These are phyloP conservation scores for Masnerella sp. DNA, from an alignment of 2,888 invertebrate genomes.

Conservation along the genomic window DNA sequence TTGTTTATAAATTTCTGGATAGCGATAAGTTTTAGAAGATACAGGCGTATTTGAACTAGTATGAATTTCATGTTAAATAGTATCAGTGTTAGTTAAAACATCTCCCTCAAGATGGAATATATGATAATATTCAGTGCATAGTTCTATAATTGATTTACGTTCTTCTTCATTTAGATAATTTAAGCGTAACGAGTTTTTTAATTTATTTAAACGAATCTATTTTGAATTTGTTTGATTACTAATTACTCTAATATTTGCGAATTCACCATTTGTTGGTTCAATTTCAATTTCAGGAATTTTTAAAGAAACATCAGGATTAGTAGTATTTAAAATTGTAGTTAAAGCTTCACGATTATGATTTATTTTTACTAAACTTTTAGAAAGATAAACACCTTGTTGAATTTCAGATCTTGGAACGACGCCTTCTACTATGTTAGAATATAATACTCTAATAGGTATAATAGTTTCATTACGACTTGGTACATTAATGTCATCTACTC, in stretches of 20 bases:
- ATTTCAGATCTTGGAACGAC: too few species aligned
- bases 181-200: neutral
- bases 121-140: slow-evolving; percentile 22
- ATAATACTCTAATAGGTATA: too few species aligned
- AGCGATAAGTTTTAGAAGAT: slow-evolving; percentile 2
- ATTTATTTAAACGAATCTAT: neutral
- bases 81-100: neutral
- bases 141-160: neutral
- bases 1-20: neutral
- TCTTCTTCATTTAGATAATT: slow-evolving; percentile 28
- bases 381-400: too few species aligned
- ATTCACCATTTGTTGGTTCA: neutral
- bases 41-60: neutral
- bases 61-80: neutral
- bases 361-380: too few species aligned
- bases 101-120: slow-evolving; percentile 21
- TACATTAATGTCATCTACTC: too few species aligned
- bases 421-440: too few species aligned
- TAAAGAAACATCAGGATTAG: neutral
- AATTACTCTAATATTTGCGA: neutral
- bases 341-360: neutral
- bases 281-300: slow-evolving; percentile 5
- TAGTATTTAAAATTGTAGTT: slow-evolving; percentile 14
- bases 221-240: neutral
- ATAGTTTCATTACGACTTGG: too few species aligned